Evolutionary conservation across 2,797 vertebrate genomes (phyloP).

Genomic region (Propithecus deckenii): DNA sequence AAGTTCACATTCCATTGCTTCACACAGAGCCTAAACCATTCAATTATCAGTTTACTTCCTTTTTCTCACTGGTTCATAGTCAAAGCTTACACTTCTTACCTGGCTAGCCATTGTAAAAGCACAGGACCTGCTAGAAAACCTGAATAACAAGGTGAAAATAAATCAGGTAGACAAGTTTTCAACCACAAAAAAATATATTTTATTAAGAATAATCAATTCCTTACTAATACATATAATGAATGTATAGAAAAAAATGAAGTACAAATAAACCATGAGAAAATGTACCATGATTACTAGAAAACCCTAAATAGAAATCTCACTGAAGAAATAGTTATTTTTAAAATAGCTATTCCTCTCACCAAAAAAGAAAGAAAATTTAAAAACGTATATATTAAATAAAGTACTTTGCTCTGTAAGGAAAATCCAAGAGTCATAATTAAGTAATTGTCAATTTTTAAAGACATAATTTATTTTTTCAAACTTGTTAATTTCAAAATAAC

Average conservation of each 20-base stretch:
- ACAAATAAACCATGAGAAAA: neutral
- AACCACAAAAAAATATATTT: neutral
- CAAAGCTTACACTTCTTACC: neutral
- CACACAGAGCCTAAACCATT: neutral
- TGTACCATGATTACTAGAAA: neutral
- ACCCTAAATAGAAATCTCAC: neutral
- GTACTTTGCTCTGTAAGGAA: neutral
- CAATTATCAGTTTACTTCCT: neutral
- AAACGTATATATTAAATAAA: neutral
- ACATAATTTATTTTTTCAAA: constrained; percentile 26
- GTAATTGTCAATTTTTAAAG: neutral
- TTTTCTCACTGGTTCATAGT: neutral
- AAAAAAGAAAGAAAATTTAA: neutral
- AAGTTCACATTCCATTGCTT: neutral
- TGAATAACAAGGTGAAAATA: neutral
- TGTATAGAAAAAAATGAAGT: neutral
- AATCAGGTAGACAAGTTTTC: neutral
- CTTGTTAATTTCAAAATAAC: constrained; percentile 46
- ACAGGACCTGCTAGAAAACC: neutral
- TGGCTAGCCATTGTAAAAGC: neutral
- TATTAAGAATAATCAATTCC: neutral
- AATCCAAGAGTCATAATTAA: constrained; percentile 11
- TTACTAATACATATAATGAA: neutral
- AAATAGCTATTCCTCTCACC: neutral
- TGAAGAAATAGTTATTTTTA: constrained; percentile 2